Percentiles rank a stretch among this genome's conserved stretches.
Evolutionary conservation across 2,113 vertebrate genomes (phyloP).

Genomic region (Catharus bicknelli): DNA sequence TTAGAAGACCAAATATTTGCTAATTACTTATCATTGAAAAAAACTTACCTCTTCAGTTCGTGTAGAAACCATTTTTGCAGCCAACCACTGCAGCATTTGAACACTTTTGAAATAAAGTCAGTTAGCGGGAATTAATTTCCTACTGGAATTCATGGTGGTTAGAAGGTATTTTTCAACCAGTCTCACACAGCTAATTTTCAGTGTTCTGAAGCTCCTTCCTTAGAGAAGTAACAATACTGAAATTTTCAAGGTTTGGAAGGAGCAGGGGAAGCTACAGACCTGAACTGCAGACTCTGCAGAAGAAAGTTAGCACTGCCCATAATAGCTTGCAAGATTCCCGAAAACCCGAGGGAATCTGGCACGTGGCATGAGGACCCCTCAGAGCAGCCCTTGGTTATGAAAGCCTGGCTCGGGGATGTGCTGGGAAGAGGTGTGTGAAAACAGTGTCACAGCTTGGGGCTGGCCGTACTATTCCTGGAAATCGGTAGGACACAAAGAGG

Average conservation of each 20-base stretch:
- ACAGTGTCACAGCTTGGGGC: neutral
- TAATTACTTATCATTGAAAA: neutral
- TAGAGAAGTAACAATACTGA: neutral
- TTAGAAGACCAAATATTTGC: neutral
- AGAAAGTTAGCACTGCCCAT: neutral
- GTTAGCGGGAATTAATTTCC: neutral
- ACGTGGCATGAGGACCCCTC: neutral
- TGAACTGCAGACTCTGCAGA: neutral
- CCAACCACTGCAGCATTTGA: neutral
- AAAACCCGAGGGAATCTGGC: neutral
- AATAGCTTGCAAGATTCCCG: neutral
- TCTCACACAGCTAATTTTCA: neutral
- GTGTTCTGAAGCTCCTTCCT: neutral
- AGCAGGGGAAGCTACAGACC: accelerated
- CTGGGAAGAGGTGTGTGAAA: neutral
- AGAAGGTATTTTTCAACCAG: neutral
- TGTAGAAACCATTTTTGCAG: neutral
- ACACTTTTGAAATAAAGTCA: neutral
- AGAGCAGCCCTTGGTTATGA: neutral
- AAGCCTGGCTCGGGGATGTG: neutral
- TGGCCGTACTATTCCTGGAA: neutral
- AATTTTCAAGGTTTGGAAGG: conserved; percentile 8
- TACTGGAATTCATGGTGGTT: conserved; percentile 1
- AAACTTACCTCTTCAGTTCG: neutral
- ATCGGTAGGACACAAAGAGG: neutral